A percentile compares a stretch with the other conserved stretches of the same genome.
These are phyloP conservation scores for Melipona quadrifasciata DNA, from an alignment of 1,140 invertebrate species.

Conservation along the genomic window DNA sequence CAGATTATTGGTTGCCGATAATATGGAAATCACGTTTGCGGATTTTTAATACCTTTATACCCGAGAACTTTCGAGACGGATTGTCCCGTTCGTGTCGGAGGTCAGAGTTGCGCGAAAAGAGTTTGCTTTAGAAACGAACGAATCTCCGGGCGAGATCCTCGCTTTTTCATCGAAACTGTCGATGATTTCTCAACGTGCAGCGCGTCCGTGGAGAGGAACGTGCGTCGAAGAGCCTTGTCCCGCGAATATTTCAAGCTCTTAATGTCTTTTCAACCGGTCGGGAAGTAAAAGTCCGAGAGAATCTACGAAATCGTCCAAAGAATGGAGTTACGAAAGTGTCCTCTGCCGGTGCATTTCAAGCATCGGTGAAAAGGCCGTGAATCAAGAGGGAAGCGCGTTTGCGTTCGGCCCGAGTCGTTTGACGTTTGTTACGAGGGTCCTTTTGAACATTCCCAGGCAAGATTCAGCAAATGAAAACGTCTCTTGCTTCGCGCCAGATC, in stretches of 20 bases:
- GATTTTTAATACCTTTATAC: neutral
- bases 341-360: neutral
- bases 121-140: neutral
- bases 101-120: too few relatives aligned
- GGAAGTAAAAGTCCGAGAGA: neutral
- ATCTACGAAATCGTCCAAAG: neutral
- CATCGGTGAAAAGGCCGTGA: neutral
- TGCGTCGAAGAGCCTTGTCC: neutral
- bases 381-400: neutral
- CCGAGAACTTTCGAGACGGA: neutral
- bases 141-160: too few relatives aligned
- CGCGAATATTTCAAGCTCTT: neutral
- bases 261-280: too few relatives aligned
- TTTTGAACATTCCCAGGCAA: neutral
- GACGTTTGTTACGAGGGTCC: too few relatives aligned
- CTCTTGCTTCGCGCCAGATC: neutral
- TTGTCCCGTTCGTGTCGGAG: neutral
- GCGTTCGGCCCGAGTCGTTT: neutral
- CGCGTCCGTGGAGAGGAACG: too few relatives aligned
- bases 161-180: too few relatives aligned
- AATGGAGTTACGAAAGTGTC: neutral
- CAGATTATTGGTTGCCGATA: conserved; percentile 6
- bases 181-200: too few relatives aligned
- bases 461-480: neutral
- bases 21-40: neutral